Base-by-base conservation (phyloP, 2,797 vertebrate species). In the Gymnodraco acuticeps region DNA sequence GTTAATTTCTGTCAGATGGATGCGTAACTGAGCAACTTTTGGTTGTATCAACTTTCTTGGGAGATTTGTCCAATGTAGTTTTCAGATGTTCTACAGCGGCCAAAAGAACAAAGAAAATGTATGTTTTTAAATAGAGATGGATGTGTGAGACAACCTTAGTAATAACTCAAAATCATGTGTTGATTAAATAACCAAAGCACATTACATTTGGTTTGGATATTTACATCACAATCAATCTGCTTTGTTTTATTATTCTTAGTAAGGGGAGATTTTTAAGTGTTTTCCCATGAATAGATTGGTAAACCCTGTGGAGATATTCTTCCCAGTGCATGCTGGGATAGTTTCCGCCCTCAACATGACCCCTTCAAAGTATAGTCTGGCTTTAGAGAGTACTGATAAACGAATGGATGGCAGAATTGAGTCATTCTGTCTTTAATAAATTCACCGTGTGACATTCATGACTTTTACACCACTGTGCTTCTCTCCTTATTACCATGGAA, bases 381-480 rank as follows among this genome's bases (percentile, higher is more conserved):
- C 33, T n/a, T 5, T 42, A 3, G 15, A 53, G 58, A 6, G 10
- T 10, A 56, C 62, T 53, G 23, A 60, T 67, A 52, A 69, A 51
- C 53, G 5, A 50, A 54, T 65, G 11, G 33, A 23, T 38, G 47
- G 9, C 20, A 19, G 33, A n/a, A 47, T 71, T n/a, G 2, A 33
- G 45, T 46, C 0, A 47, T 46, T 56, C 23, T 31, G 10, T 75
- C 51, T 73, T 75, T 63, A 79, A 84, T 65, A 68, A 72, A 82
- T 71, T 58, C 59, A 53, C 50, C 10, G 3, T 65, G 51, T 84
- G 75, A 79, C 73, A 77, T 84, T 79, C 63, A 50, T 65, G 60
- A 77, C 73, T 75, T 75, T 75, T 73, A 60, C 67, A 73, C 33
- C 46, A 71, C 53, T 75, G 78, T 56, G 58, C 71, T 68, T 75